Base-by-base conservation (phyloP, 2,113 vertebrate species). In the Percopsis transmontana region DNA sequence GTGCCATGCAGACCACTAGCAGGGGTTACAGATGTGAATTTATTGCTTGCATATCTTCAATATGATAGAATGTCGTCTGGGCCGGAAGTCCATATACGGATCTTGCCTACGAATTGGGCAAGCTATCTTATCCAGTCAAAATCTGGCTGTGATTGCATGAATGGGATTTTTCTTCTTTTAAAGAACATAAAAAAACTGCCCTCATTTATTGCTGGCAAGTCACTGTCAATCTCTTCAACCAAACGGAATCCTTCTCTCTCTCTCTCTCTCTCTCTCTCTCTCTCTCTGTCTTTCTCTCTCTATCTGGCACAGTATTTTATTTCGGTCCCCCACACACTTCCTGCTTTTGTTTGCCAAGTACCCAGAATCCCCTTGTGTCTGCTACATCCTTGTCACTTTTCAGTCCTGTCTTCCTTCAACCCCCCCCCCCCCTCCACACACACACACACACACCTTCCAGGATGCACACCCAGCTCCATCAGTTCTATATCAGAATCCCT, bases 301-400 rank as follows among this genome's bases (percentile, higher is more conserved):
- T 2, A 1, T 16, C 16, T 50, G 20, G 16, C 54, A 24, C 15
- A 24, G 21, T 56, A 27, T 23, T 38, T 23, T 56, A 21, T 38
- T 24, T 57, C 27, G 16, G 21, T 57, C 27, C 16, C 55, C 33
- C 55, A 23, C 12, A 33, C 1, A 33, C 68, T 88, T 88, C 86
- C 86, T 87, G 84, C 81, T 83, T 89, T 88, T 89, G 86, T 89
- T 84, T 75, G 75, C 71, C 77, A 77, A 74, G 63, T 77, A 71
- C 66, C 52, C 71, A 58, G 62, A 82, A 59, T 82, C 75, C 76
- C 67, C 70, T 55, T 67, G 58, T 62, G 67, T 74, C 69, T 56
- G 71, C 47, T 53, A 84, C 81, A 74, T 87, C 70, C 74, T 70
- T 75, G 68, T 80, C 67, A 63, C 66, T 81, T 66, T 70, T 62